Conservation (phyloP, 2,888 invertebrate species). For the Eupithecia pulchellata region DNA sequence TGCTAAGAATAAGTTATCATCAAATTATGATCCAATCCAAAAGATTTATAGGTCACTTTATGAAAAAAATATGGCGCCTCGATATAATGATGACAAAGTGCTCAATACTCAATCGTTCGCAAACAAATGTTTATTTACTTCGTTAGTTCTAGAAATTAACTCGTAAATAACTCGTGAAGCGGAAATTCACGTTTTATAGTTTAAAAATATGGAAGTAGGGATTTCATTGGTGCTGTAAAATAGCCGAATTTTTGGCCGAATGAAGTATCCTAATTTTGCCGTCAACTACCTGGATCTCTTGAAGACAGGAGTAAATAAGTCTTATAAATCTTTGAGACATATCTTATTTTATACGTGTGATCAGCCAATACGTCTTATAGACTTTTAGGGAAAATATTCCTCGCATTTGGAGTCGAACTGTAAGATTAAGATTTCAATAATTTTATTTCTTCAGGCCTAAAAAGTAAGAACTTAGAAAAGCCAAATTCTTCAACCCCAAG, state of each 20-base stretch:
- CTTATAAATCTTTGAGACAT: too few species aligned
- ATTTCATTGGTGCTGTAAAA: background rate
- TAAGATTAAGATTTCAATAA: too few species aligned
- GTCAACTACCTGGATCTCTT: too few species aligned
- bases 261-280: too few species aligned
- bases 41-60: background rate
- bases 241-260: background rate
- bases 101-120: background rate
- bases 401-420: too few species aligned
- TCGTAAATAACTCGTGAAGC: slow-evolving; percentile 33
- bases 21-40: background rate
- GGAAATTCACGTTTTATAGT: slow-evolving; percentile 27
- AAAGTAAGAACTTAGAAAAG: too few species aligned
- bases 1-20: background rate
- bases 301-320: too few species aligned
- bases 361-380: too few species aligned
- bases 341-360: too few species aligned
- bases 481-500: too few species aligned
- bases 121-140: slow-evolving; percentile 37
- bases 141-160: slow-evolving; percentile 32
- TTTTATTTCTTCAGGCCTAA: too few species aligned
- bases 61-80: background rate
- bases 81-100: slow-evolving; percentile 4
- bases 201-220: slow-evolving; percentile 28
- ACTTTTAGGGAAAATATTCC: too few species aligned